Conservation (phyloP, 2,113 vertebrate species). For the Mohoua ochrocephala region DNA sequence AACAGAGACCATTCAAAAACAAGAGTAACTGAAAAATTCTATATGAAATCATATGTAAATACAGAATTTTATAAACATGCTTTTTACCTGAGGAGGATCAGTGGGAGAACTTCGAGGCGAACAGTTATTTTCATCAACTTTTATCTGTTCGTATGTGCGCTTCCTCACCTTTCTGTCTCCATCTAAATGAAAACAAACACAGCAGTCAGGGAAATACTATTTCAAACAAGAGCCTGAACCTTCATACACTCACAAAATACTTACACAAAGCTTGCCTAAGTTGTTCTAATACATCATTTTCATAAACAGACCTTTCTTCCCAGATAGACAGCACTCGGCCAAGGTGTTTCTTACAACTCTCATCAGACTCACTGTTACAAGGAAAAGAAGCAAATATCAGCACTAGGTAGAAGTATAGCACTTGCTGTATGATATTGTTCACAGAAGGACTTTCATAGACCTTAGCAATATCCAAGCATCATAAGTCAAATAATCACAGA, state of each 20-base stretch:
- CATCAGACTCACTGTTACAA: slow-evolving; percentile 87
- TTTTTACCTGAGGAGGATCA: slow-evolving; percentile 90
- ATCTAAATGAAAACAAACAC: slow-evolving; percentile 62
- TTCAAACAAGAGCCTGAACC: slow-evolving; percentile 1
- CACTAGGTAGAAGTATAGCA: background rate
- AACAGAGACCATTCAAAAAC: background rate
- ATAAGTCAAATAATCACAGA: background rate
- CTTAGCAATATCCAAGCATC: background rate
- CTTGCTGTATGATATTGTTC: background rate
- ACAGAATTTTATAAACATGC: background rate
- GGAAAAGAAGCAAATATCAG: background rate
- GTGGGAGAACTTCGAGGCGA: slow-evolving; percentile 85
- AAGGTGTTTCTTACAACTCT: slow-evolving; percentile 93
- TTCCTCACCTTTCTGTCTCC: slow-evolving; percentile 89
- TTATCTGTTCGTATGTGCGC: slow-evolving; percentile 90
- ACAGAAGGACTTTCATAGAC: background rate
- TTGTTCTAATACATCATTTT: slow-evolving; percentile 91
- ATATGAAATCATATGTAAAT: background rate
- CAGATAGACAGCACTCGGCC: slow-evolving; percentile 94
- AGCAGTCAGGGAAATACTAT: background rate
- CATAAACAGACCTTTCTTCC: slow-evolving; percentile 97
- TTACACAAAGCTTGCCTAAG: slow-evolving; percentile 91
- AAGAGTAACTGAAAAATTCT: background rate
- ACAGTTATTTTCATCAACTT: slow-evolving; percentile 82
- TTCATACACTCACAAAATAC: slow-evolving; percentile 49